phyloP scores from a whole-genome alignment of 2,888 invertebrate genomes.

The Microctonus hyperodae region DNA sequence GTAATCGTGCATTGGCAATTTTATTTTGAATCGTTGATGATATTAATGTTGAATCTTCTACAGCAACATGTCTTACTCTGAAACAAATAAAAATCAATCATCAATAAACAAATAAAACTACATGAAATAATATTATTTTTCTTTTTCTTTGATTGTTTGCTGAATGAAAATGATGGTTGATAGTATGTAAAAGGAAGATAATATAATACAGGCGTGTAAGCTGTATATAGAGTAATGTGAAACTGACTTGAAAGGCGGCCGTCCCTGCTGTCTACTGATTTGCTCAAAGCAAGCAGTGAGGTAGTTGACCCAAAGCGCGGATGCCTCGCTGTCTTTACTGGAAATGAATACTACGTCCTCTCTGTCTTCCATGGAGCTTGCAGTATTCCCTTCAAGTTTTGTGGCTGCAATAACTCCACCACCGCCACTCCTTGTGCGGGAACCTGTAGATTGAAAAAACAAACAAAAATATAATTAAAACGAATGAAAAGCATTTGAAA shows the following conservation, averaged over 20 bases:
- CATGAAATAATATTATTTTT: not conserved
- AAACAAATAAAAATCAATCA: constrained; percentile 43
- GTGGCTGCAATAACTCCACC: constrained; percentile 21
- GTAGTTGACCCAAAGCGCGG: constrained; percentile 82
- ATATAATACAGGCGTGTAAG: not conserved
- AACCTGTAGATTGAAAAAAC: constrained; percentile 29
- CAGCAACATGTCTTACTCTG: constrained; percentile 77
- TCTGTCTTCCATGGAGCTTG: constrained; percentile 65
- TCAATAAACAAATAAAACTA: not conserved
- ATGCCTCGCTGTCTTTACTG: constrained; percentile 79
- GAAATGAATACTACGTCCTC: constrained; percentile 85
- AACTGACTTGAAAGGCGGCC: constrained; percentile 79
- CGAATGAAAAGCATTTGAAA: too few relatives aligned
- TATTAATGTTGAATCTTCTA: constrained; percentile 71
- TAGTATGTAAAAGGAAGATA: not conserved
- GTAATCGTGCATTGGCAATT: constrained; percentile 74
- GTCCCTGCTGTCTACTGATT: constrained; percentile 81
- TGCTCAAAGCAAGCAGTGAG: constrained; percentile 84
- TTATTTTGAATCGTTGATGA: constrained; percentile 66
- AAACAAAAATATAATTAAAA: not conserved
- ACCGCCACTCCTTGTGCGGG: constrained; percentile 33
- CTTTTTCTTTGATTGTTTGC: not conserved
- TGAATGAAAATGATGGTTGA: too few relatives aligned
- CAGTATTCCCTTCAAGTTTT: constrained; percentile 32
- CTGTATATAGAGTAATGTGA: constrained; percentile 20